Percentiles rank a stretch among this genome's conserved stretches.
Conservation (phyloP, 2,113 vertebrate genomes). For the Channa maculata region DNA sequence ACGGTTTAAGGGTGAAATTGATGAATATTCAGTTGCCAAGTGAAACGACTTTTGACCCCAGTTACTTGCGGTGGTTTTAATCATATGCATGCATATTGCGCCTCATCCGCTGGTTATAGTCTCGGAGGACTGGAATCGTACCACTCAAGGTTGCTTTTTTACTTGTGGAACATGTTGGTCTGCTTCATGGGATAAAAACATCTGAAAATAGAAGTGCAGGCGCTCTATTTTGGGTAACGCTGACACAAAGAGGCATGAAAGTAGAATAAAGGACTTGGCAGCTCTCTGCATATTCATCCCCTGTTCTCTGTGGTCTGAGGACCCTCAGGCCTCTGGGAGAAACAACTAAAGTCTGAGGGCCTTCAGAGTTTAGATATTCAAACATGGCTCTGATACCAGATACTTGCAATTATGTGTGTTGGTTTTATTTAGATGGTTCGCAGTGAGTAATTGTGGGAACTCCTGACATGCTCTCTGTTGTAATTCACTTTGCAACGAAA, state of each 20-base stretch:
- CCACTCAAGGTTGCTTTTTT: conserved; percentile 30
- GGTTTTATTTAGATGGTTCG: background rate
- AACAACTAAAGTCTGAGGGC: conserved; percentile 16
- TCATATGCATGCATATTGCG: conserved; percentile 61
- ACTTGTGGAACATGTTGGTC: conserved; percentile 6
- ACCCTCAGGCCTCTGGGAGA: conserved; percentile 13
- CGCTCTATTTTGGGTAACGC: conserved; percentile 32
- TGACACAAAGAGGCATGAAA: conserved; percentile 9
- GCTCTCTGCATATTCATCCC: conserved; percentile 15
- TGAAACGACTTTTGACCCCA: conserved; percentile 69
- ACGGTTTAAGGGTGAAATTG: conserved; percentile 74
- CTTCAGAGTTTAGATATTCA: conserved; percentile 2
- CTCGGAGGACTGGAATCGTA: conserved; percentile 18
- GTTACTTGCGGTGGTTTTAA: conserved; percentile 61
- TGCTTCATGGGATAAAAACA: conserved; percentile 26
- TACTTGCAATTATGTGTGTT: conserved; percentile 21
- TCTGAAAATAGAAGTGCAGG: conserved; percentile 31
- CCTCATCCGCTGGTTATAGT: conserved; percentile 23
- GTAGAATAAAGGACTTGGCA: conserved; percentile 11
- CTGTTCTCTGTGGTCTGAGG: conserved; percentile 13
- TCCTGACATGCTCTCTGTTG: background rate
- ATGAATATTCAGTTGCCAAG: conserved; percentile 79
- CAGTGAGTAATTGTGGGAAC: conserved; percentile 2
- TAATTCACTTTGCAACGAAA: too few relatives aligned
- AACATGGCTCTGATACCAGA: conserved; percentile 30